phyloP scores from a whole-genome alignment of 37 sponge, comb jelly and placozoan species.

The Chondrosia reniformis region DNA sequence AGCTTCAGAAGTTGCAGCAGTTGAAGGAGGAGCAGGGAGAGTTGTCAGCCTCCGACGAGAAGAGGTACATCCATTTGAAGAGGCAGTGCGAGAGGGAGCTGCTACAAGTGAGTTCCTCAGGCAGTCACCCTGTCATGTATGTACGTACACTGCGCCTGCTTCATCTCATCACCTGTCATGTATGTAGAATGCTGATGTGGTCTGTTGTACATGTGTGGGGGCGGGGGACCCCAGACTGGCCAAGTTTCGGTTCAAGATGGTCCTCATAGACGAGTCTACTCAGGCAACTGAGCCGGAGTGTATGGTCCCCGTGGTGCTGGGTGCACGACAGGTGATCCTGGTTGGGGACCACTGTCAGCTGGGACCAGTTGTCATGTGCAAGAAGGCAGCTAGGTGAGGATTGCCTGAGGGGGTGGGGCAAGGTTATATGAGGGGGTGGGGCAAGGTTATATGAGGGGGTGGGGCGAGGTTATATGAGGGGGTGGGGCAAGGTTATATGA shows the following conservation, averaged over 20 bases:
- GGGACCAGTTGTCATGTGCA: constrained; percentile 98
- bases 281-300: constrained; percentile 98
- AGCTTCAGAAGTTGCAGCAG: constrained; percentile 89
- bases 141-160: no score
- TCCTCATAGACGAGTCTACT: constrained; percentile 97
- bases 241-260: constrained; percentile 83
- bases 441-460: not conserved
- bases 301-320: constrained; percentile 97
- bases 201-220: constrained; percentile 96
- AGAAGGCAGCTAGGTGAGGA: constrained; percentile 90
- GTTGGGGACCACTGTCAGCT: constrained; percentile 99
- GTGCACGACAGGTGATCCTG: constrained; percentile 88
- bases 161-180: not conserved
- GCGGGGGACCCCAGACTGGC: constrained; percentile 91
- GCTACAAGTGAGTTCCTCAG: constrained; percentile 62
- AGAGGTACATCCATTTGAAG: constrained; percentile 78
- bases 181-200: constrained; percentile 90
- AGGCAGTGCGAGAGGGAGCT: constrained; percentile 84
- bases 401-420: not conserved
- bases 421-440: not conserved
- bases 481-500: not conserved
- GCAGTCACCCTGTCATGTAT: no score
- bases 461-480: not conserved
- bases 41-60: constrained; percentile 89
- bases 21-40: constrained; percentile 92